Conservation (phyloP, 2,888 invertebrate genomes). For the Trisateles emortualis region DNA sequence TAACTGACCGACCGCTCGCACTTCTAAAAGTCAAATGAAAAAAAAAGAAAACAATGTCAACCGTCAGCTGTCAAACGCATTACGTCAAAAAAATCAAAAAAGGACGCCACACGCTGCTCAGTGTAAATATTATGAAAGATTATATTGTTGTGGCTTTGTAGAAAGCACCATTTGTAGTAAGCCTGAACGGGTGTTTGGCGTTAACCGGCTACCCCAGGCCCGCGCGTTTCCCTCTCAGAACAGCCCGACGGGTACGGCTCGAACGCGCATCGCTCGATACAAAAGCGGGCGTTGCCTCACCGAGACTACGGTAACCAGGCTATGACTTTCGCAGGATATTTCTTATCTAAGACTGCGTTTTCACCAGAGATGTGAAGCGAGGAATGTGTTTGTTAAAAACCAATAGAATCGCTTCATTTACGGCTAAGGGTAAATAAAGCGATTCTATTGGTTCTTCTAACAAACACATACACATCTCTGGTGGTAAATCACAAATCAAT, state of each 20-base stretch:
- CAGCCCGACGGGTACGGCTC: constrained; percentile 33
- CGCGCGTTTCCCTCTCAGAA: constrained; percentile 44
- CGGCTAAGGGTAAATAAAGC: too few relatives aligned
- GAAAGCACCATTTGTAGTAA: too few relatives aligned
- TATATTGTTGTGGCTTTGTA: neutral
- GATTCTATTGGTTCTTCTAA: too few relatives aligned
- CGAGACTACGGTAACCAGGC: constrained; percentile 44
- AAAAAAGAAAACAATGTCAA: constrained; percentile 1
- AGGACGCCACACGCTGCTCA: neutral
- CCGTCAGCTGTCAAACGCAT: constrained; percentile 5
- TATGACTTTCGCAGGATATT: neutral
- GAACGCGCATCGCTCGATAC: constrained; percentile 49
- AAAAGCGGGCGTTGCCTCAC: constrained; percentile 44
- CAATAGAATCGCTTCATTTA: too few relatives aligned
- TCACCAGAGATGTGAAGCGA: too few relatives aligned
- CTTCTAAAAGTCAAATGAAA: neutral
- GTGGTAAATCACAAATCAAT: too few relatives aligned
- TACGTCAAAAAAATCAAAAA: neutral
- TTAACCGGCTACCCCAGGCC: constrained; percentile 21
- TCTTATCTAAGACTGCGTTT: too few relatives aligned
- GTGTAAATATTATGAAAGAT: neutral
- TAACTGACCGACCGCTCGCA: neutral
- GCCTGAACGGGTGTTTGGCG: constrained; percentile 10
- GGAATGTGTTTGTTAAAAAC: too few relatives aligned
- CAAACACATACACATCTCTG: too few relatives aligned